These are phyloP conservation scores for Lemur catta DNA, from an alignment of 2,797 vertebrate genomes.

Conservation along the genomic window DNA sequence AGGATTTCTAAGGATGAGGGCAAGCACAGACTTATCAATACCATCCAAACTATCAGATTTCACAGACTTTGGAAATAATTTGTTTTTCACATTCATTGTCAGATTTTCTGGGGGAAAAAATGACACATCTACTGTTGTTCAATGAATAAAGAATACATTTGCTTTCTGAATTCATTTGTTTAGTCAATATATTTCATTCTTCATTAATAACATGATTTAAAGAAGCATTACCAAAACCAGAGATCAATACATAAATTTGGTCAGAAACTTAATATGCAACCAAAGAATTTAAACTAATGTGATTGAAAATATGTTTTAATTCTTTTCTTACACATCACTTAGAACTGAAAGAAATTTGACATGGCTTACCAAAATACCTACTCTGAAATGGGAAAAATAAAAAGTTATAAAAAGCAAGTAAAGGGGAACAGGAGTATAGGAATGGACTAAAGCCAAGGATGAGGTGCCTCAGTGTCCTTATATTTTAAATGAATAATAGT, in stretches of 20 bases:
- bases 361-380: not conserved
- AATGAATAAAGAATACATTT: slow-evolving; percentile 16
- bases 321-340: not conserved
- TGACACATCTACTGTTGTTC: not conserved
- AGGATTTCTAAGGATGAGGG: slow-evolving; percentile 73
- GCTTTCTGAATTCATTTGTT: slow-evolving; percentile 29
- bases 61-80: not conserved
- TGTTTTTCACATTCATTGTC: slow-evolving; percentile 10
- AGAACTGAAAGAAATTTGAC: slow-evolving; percentile 19
- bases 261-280: not conserved
- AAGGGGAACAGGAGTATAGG: not conserved
- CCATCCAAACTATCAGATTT: slow-evolving; percentile 51
- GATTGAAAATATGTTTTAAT: not conserved
- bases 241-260: slow-evolving; percentile 24
- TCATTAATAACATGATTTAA: slow-evolving; percentile 30
- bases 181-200: slow-evolving; percentile 46
- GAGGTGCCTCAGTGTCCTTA: not conserved
- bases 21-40: slow-evolving; percentile 72
- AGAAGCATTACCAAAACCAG: not conserved
- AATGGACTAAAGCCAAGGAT: not conserved
- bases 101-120: slow-evolving; percentile 69
- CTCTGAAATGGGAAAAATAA: not conserved
- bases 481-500: not conserved
- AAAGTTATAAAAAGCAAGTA: not conserved
- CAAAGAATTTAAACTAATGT: not conserved